phyloP scores from a whole-genome alignment of 2,888 invertebrate species.

The Tachina fera region DNA sequence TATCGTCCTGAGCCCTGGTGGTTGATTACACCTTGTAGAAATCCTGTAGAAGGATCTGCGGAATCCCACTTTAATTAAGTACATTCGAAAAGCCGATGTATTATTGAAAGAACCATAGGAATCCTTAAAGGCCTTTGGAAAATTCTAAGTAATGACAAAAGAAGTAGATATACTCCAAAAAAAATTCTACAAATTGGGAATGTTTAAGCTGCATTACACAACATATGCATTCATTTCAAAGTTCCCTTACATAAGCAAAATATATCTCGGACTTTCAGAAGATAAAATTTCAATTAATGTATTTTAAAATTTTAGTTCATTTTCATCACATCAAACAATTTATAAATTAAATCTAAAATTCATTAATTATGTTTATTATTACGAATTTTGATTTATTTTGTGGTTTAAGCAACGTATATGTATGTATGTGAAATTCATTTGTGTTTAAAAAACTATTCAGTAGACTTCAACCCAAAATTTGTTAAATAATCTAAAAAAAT shows the following conservation, averaged over 20 bases:
- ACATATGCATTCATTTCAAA: slow-evolving; percentile 4
- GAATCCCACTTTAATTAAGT: slow-evolving; percentile 43
- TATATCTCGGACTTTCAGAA: slow-evolving; percentile 7
- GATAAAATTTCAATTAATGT: slow-evolving; percentile 1
- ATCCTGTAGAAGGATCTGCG: slow-evolving; percentile 21
- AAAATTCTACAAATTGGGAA: slow-evolving; percentile 29
- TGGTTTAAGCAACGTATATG: too few relatives aligned
- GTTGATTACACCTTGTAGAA: slow-evolving; percentile 15
- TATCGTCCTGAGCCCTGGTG: slow-evolving; percentile 44
- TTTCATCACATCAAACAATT: neutral
- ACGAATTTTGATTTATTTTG: too few relatives aligned
- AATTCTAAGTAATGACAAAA: slow-evolving; percentile 54
- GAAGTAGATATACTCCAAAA: slow-evolving; percentile 47
- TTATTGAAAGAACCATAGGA: slow-evolving; percentile 51
- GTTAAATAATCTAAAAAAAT: too few relatives aligned
- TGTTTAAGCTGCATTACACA: slow-evolving; percentile 20
- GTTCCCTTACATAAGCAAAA: slow-evolving; percentile 34
- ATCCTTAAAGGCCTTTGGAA: slow-evolving; percentile 56
- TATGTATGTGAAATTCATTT: too few relatives aligned
- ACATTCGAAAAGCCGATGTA: slow-evolving; percentile 48
- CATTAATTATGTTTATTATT: neutral
- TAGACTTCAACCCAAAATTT: too few relatives aligned
- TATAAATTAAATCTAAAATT: neutral
- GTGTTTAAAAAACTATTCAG: too few relatives aligned
- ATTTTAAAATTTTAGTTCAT: neutral